Conservation (phyloP, 1,140 invertebrate species). For the Lasioglossum albipes region DNA sequence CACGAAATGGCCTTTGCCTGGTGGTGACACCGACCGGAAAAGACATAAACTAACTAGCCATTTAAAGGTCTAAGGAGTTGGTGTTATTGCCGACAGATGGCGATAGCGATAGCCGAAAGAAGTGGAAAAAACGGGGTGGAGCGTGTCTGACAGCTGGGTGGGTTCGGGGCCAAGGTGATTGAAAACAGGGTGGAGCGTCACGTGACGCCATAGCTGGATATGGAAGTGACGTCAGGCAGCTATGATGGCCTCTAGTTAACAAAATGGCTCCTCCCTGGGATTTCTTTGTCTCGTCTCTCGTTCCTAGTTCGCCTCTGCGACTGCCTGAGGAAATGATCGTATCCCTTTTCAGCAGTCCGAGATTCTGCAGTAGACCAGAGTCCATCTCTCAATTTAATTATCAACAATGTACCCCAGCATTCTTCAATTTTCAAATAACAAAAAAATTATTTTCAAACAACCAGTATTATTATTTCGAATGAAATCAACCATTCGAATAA, state of each 20-base stretch:
- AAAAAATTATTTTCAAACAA: too few relatives aligned
- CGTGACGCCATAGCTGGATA: constrained; percentile 79
- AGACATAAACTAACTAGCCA: constrained; percentile 62
- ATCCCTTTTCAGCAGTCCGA: background rate
- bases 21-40: constrained; percentile 73
- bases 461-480: too few relatives aligned
- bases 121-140: constrained; percentile 80
- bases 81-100: constrained; percentile 74
- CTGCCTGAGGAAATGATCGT: background rate
- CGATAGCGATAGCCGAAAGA: constrained; percentile 76
- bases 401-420: too few relatives aligned
- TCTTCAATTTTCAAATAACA: too few relatives aligned
- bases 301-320: background rate
- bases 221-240: constrained; percentile 77
- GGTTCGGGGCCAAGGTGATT: constrained; percentile 80
- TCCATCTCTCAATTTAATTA: too few relatives aligned
- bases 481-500: too few relatives aligned
- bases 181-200: constrained; percentile 81
- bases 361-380: fast-evolving
- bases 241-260: constrained; percentile 79
- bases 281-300: constrained; percentile 70
- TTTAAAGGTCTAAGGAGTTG: constrained; percentile 69
- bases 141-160: constrained; percentile 80
- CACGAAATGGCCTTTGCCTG: constrained; percentile 32
- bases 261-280: constrained; percentile 74